Conservation (phyloP, 2,113 vertebrate species). For the Rostratula benghalensis region DNA sequence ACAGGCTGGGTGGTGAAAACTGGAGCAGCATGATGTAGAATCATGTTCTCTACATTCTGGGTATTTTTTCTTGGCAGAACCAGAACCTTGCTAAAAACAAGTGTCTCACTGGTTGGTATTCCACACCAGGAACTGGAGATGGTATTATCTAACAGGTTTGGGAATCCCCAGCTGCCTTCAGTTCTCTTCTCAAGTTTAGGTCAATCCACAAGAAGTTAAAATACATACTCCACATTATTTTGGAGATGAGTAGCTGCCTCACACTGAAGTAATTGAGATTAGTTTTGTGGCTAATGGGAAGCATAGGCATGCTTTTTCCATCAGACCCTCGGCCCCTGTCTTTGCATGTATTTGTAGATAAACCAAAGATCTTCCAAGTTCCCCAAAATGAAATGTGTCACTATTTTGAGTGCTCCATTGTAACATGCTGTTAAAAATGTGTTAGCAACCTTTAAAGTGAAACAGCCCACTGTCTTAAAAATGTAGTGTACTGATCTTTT, state of each 20-base stretch:
- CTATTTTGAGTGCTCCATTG: not conserved
- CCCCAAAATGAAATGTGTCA: not conserved
- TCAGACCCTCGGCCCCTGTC: not conserved
- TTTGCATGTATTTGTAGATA: not conserved
- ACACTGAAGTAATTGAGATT: not conserved
- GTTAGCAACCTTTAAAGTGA: not conserved
- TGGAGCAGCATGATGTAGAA: not conserved
- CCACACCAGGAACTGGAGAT: not conserved
- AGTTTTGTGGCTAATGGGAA: not conserved
- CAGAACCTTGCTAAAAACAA: not conserved
- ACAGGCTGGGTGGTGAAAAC: not conserved
- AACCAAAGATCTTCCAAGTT: not conserved
- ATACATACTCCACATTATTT: not conserved
- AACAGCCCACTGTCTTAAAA: not conserved
- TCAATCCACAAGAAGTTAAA: not conserved
- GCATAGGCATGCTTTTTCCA: not conserved
- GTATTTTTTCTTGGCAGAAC: not conserved
- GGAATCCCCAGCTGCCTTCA: not conserved
- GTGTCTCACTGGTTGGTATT: not conserved
- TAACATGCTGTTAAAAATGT: not conserved
- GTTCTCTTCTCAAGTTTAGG: not conserved
- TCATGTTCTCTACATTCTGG: not conserved
- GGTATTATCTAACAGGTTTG: not conserved
- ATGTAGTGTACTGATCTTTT: not conserved
- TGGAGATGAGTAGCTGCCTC: not conserved